These are phyloP conservation scores for Pseudomyrmex gracilis DNA, from an alignment of 1,140 invertebrate species.

Conservation along the genomic window DNA sequence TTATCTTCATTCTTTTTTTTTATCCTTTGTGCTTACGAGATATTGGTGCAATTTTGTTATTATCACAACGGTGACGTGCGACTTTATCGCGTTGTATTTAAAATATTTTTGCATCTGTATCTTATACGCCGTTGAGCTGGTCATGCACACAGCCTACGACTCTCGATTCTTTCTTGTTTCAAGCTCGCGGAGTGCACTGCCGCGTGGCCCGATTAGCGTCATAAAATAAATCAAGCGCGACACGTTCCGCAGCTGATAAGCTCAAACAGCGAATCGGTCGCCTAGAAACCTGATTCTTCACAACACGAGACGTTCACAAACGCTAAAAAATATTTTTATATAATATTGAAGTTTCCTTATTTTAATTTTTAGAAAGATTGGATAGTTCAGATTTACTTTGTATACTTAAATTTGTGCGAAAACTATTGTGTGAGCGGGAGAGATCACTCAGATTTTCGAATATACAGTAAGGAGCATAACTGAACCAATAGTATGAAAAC, in stretches of 20 bases:
- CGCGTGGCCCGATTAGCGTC: conserved; percentile 21
- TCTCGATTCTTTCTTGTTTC: neutral
- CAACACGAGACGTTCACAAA: neutral
- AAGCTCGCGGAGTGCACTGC: neutral
- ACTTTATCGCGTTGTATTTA: conserved; percentile 33
- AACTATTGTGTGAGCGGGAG: no score
- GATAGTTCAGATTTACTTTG: no score
- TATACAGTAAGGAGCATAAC: no score
- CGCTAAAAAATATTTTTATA: neutral
- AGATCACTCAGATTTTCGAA: no score
- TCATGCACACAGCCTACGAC: conserved; percentile 47
- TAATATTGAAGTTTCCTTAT: neutral
- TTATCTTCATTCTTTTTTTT: neutral
- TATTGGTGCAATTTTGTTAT: conserved; percentile 1
- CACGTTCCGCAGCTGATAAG: conserved; percentile 10
- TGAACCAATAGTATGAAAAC: no score
- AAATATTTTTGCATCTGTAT: conserved; percentile 17
- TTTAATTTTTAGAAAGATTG: neutral
- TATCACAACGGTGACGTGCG: neutral
- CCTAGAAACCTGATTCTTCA: neutral
- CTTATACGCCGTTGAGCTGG: conserved; percentile 57
- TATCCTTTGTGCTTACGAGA: neutral
- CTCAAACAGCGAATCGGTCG: neutral
- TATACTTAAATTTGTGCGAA: neutral
- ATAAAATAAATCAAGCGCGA: conserved; percentile 11